These are phyloP conservation scores for Ashinkailepas kermadecensis DNA, from an alignment of 2,888 invertebrate genomes.

Conservation along the genomic window DNA sequence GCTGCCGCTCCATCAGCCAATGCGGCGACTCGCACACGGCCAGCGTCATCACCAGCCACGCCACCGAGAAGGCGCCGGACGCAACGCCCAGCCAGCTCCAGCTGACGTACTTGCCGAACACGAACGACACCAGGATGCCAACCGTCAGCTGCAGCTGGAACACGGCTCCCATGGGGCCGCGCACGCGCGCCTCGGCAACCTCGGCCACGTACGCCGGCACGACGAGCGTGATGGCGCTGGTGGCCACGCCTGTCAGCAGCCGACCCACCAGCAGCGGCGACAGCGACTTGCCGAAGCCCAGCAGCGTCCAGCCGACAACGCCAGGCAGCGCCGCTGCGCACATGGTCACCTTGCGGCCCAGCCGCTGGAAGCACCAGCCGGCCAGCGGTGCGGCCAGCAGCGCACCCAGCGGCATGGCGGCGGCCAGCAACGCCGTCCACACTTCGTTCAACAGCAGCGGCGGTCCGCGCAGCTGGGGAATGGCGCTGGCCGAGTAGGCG, in stretches of 20 bases:
- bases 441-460: background rate
- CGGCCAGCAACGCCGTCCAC: slow-evolving; percentile 37
- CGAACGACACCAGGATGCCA: background rate
- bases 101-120: background rate
- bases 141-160: background rate
- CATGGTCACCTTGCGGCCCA: slow-evolving; percentile 74
- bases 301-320: slow-evolving; percentile 61
- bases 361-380: slow-evolving; percentile 71
- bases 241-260: slow-evolving; percentile 39
- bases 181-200: slow-evolving; percentile 56
- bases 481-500: background rate
- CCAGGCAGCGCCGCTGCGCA: slow-evolving; percentile 68
- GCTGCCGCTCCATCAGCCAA: background rate
- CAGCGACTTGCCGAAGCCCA: slow-evolving; percentile 22
- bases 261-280: slow-evolving; percentile 26
- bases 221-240: slow-evolving; percentile 41
- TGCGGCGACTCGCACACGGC: background rate
- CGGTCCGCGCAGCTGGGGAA: background rate
- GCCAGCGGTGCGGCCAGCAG: slow-evolving; percentile 72
- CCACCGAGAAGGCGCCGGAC: background rate
- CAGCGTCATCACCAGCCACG: background rate
- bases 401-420: slow-evolving; percentile 78
- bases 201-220: slow-evolving; percentile 46
- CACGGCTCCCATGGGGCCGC: slow-evolving; percentile 62
- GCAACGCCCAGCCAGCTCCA: background rate